Evolutionary conservation across 2,888 invertebrate species (phyloP).

Genomic region (Lasioglossum morio): DNA sequence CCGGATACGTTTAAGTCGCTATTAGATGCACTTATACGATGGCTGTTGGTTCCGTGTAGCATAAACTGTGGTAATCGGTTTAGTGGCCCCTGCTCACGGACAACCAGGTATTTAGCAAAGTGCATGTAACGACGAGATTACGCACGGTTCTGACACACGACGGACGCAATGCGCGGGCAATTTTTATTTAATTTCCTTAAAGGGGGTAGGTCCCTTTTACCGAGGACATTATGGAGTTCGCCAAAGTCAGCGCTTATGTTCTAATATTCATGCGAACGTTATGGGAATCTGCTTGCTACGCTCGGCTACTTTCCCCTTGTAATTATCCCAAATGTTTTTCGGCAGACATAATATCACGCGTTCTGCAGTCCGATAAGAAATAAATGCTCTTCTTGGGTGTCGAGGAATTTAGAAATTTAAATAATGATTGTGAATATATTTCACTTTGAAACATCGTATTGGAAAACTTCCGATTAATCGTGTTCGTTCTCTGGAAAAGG

Average conservation of each 20-base stretch:
- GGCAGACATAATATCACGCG: neutral
- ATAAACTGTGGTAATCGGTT: conserved; percentile 66
- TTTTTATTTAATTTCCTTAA: conserved; percentile 8
- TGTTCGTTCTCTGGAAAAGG: neutral
- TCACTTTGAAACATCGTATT: too few relatives aligned
- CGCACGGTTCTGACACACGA: conserved; percentile 20
- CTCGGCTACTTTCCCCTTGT: neutral
- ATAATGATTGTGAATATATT: neutral
- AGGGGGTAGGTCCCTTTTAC: neutral
- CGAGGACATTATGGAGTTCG: neutral
- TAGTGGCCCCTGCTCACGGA: conserved; percentile 52
- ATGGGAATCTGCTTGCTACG: neutral
- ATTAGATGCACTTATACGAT: conserved; percentile 48
- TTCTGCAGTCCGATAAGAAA: neutral
- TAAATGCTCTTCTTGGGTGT: neutral
- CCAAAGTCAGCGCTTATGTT: neutral
- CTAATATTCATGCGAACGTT: neutral
- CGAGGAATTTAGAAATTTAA: neutral
- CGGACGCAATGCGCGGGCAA: neutral
- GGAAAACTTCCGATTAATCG: neutral
- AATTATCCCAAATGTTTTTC: neutral
- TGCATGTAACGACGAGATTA: conserved; percentile 53
- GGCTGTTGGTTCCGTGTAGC: conserved; percentile 38
- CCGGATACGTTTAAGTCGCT: conserved; percentile 49
- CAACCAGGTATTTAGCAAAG: conserved; percentile 62